phyloP scores from a whole-genome alignment of 2,797 vertebrate species.

The Pyrocephalus nanus region DNA sequence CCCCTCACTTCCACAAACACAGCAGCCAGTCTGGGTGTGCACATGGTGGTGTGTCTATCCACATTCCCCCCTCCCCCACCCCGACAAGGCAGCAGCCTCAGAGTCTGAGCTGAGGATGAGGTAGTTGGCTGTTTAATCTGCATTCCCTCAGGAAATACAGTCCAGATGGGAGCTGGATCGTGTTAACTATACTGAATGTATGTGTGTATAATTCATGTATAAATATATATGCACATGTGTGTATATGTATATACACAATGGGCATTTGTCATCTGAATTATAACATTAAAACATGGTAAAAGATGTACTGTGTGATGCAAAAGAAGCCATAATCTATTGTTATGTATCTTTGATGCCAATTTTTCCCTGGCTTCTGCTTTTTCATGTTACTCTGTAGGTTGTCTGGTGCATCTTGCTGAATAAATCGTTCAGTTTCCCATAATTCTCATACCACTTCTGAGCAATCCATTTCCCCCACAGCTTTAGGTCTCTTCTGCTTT shows the following conservation, averaged over 20 bases:
- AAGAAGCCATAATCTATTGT: background rate
- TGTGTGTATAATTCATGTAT: background rate
- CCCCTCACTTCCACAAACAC: background rate
- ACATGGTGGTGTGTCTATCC: background rate
- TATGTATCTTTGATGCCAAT: background rate
- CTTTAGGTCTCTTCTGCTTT: background rate
- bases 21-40: background rate
- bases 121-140: background rate
- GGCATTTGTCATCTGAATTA: conserved; percentile 31
- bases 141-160: conserved; percentile 36
- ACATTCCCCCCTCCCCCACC: background rate
- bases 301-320: background rate
- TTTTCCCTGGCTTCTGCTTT: background rate
- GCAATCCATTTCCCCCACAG: background rate
- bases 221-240: rapidly evolving
- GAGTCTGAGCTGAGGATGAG: conserved; percentile 8
- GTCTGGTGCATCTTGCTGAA: background rate
- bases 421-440: background rate
- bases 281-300: background rate
- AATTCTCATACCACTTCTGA: background rate
- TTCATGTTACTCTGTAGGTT: background rate
- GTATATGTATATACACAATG: rapidly evolving
- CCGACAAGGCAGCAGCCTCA: background rate
- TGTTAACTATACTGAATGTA: background rate
- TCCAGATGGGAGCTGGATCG: conserved; percentile 43